Percentiles rank a stretch among this genome's conserved stretches.
phyloP scores from a whole-genome alignment of 2,888 invertebrate species.

The Phengaris arion region DNA sequence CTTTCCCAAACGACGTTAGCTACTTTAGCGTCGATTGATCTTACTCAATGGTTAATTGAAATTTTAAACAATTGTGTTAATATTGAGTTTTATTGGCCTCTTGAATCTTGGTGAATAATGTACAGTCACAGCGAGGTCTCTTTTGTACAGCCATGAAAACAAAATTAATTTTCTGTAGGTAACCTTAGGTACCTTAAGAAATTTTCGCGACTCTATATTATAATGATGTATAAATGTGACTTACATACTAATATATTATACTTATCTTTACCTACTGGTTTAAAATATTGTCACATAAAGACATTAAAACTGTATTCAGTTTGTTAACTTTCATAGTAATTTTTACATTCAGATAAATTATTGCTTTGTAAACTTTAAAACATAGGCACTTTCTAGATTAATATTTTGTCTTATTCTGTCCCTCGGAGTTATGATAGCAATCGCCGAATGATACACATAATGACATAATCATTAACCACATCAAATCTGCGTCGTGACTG shows the following conservation, averaged over 20 bases:
- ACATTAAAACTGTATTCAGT: no score
- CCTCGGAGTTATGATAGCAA: conserved; percentile 28
- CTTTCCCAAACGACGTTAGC: not conserved
- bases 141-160: not conserved
- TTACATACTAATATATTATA: no score
- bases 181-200: no score
- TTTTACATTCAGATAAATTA: no score
- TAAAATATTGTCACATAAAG: no score
- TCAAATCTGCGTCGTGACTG: conserved; percentile 67
- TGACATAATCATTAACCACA: conserved; percentile 41
- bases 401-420: not conserved
- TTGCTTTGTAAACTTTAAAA: no score
- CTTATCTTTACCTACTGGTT: no score
- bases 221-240: no score
- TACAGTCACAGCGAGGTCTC: not conserved
- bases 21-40: not conserved
- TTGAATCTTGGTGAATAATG: not conserved
- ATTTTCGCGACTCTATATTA: no score
- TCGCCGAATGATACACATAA: conserved; percentile 41
- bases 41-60: conserved; percentile 8
- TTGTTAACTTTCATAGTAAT: no score
- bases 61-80: conserved; percentile 7
- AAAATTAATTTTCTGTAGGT: no score
- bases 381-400: not conserved
- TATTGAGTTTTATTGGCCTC: not conserved